These are phyloP conservation scores for Chrysomela aeneicollis DNA, from an alignment of 2,888 invertebrate genomes.

Conservation along the genomic window DNA sequence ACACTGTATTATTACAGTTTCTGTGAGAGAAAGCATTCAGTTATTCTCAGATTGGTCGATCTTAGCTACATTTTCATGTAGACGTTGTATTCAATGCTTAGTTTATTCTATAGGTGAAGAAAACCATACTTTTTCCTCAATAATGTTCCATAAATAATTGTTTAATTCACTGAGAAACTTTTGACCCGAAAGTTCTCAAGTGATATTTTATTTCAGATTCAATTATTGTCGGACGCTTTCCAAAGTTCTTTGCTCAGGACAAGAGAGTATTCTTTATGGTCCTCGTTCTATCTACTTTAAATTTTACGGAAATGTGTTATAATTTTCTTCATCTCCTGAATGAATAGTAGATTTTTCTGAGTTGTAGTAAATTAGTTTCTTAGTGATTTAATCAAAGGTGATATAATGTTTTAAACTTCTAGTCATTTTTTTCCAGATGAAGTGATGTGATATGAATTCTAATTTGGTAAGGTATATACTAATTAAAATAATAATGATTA, in stretches of 20 bases:
- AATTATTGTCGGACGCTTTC: too few species aligned
- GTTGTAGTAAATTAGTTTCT: slow-evolving; percentile 1
- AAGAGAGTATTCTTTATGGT: not conserved
- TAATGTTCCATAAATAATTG: too few species aligned
- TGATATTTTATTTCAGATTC: not conserved
- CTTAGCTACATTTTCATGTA: not conserved
- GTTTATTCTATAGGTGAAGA: not conserved
- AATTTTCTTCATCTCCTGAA: not conserved
- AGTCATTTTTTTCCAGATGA: slow-evolving; percentile 37
- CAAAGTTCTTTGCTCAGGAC: too few species aligned
- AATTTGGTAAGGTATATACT: slow-evolving; percentile 34
- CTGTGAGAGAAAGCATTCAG: slow-evolving; percentile 40
- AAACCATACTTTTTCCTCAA: not conserved
- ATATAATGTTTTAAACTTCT: slow-evolving; percentile 26
- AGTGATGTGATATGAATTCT: slow-evolving; percentile 49
- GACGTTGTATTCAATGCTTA: not conserved
- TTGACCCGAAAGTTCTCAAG: not conserved
- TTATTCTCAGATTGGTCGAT: not conserved
- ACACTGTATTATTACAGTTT: slow-evolving; percentile 53
- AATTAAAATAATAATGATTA: slow-evolving; percentile 24
- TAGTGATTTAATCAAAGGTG: not conserved
- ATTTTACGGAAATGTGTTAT: not conserved
- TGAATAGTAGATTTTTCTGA: not conserved
- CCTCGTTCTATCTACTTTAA: not conserved
- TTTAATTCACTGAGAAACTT: not conserved